Percentiles rank a stretch among this genome's conserved stretches.
Conservation (phyloP, 2,797 vertebrate species). For the Lindbergichthys nudifrons region DNA sequence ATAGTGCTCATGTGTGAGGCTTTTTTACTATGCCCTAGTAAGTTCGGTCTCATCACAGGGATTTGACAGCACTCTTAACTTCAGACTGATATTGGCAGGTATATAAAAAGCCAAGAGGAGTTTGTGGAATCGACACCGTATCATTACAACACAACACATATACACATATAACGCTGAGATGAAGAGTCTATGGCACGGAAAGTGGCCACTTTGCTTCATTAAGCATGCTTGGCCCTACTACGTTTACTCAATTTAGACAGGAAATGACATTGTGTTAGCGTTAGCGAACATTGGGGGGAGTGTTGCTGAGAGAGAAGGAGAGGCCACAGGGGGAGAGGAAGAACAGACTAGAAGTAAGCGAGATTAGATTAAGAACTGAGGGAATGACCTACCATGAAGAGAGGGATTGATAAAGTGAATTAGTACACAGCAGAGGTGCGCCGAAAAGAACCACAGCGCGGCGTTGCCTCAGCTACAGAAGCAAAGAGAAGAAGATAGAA, state of each 20-base stretch:
- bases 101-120: neutral
- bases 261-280: conserved; percentile 69
- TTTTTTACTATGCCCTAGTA: neutral
- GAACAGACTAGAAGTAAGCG: conserved; percentile 27
- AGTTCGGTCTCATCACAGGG: neutral
- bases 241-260: conserved; percentile 72
- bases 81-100: neutral
- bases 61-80: conserved; percentile 1
- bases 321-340: conserved; percentile 30
- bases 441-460: conserved; percentile 36
- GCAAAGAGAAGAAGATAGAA: conserved; percentile 1
- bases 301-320: conserved; percentile 26
- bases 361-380: conserved; percentile 63
- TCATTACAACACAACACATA: conserved; percentile 2
- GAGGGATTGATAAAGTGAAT: conserved; percentile 62
- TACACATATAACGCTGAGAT: conserved; percentile 24
- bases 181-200: conserved; percentile 62
- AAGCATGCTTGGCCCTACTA: conserved; percentile 52
- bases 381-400: conserved; percentile 40
- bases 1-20: neutral
- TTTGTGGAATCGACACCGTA: neutral
- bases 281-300: conserved; percentile 25
- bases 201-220: conserved; percentile 70
- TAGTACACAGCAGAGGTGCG: conserved; percentile 49
- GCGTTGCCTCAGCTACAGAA: conserved; percentile 33